Evolutionary conservation across 2,888 invertebrate species (phyloP), one percentile per base, ranked within the genome.

Genomic region (Eudiplozoon nipponicum): DNA sequence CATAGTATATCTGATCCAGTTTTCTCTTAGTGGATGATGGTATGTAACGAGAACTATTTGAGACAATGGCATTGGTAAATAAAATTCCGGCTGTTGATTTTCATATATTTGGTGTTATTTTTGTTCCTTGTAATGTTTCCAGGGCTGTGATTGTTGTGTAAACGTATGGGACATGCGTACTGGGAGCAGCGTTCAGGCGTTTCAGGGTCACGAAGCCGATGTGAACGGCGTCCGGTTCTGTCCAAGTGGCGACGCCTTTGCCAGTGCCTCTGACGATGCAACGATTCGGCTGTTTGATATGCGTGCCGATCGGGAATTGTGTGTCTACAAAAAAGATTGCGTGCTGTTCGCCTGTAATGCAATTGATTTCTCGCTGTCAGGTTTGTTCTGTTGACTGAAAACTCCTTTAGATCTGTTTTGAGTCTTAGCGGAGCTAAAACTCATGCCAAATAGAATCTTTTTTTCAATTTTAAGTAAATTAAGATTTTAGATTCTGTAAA

Each of bases 91-190:
- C 23, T 11, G 5, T 23, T 5, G 5, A 9, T 23, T 23, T 23
- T 9, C 11, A 9, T 23, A 9, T 23, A 23, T 11, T 31, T 34
- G 18, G 37, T 9, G 37, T 34, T 17, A 2, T 22, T 36, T 9
- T n/a, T 38, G 13, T 3, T 11, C 7, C 11, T 21, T 37, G 34
- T n/a, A n/a, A n/a, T n/a, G 15, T 9, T 45, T 57, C 34, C 52
- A 73, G 69, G 76, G 81, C 55, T 81, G 84, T 61, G 90, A 94
- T 65, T 77, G 80, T 61, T 72, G 76, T 66, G 81, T 84, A 46
- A 70, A 86, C 46, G 74, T 94, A 49, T 98, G 94, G 94, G 94
- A 94, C 63, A 81, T 90, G 76, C 69, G 94, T 50, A 75, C 77
- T 33, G 90, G 90, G 1, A 77, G 77, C 55, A 84, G 86, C 55